phyloP scores from a whole-genome alignment of 2,888 invertebrate genomes.

The Polydrusus cervinus region DNA sequence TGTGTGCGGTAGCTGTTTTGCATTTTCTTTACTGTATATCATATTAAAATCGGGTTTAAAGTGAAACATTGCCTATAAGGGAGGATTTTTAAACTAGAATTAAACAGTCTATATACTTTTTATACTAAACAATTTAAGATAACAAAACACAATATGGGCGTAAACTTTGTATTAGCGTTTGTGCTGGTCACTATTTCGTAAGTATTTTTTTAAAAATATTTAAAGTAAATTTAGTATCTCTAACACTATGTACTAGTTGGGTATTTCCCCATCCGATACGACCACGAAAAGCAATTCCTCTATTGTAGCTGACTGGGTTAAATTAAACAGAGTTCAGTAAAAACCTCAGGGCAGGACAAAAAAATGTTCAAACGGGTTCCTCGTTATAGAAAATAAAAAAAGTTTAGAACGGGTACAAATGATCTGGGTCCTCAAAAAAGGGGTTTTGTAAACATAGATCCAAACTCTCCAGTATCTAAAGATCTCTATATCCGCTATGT shows the following conservation, averaged over 20 bases:
- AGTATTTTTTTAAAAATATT: slow-evolving; percentile 1
- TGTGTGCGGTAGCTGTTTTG: not conserved
- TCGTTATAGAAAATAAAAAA: no score
- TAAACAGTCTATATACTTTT: not conserved
- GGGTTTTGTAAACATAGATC: no score
- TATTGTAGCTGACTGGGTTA: not conserved
- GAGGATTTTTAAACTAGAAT: no score
- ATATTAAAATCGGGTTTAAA: not conserved
- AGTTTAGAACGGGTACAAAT: not conserved
- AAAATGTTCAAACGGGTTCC: no score
- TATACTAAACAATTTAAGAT: not conserved
- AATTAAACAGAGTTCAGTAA: not conserved
- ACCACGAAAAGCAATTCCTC: no score
- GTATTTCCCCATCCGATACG: no score
- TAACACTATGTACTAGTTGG: no score
- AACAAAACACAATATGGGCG: slow-evolving; percentile 9
- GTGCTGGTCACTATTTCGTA: slow-evolving; percentile 7
- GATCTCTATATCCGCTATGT: no score
- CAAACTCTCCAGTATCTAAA: no score
- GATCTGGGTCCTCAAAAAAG: not conserved
- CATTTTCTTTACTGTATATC: not conserved
- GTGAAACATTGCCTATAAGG: no score
- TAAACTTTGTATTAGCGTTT: not conserved
- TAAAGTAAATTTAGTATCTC: not conserved
- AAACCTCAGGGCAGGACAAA: no score